phyloP scores from a whole-genome alignment of 2,888 invertebrate species.

The Pomacea canaliculata region DNA sequence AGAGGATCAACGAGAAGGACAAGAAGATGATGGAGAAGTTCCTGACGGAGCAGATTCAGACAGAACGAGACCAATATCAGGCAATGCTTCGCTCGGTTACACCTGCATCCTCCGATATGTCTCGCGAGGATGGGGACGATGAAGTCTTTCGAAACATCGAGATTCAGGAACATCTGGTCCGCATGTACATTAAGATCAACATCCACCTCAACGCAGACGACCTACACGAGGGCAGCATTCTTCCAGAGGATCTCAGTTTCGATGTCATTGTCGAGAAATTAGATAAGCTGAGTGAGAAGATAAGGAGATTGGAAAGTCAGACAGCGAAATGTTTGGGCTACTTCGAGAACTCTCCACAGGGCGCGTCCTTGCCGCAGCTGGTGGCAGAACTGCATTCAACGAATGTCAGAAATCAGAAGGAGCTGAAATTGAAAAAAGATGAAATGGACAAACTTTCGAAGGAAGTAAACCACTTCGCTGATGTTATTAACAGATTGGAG shows the following conservation, averaged over 20 bases:
- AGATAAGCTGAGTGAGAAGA: slow-evolving; percentile 15
- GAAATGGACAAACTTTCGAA: slow-evolving; percentile 20
- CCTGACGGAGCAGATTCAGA: slow-evolving; percentile 30
- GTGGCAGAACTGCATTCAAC: slow-evolving; percentile 9
- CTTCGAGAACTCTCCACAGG: slow-evolving; percentile 16
- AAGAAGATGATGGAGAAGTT: slow-evolving; percentile 49
- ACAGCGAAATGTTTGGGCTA: slow-evolving; percentile 7
- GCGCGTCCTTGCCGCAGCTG: slow-evolving; percentile 20
- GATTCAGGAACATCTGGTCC: slow-evolving; percentile 28
- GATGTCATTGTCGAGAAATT: slow-evolving; percentile 27
- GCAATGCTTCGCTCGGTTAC: slow-evolving; percentile 12
- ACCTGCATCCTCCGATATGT: slow-evolving; percentile 4
- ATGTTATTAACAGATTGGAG: slow-evolving; percentile 47
- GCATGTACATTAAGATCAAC: slow-evolving; percentile 32
- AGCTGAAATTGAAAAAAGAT: slow-evolving; percentile 13
- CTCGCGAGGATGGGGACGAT: slow-evolving; percentile 1
- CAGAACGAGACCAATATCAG: slow-evolving; percentile 28
- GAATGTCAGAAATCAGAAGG: slow-evolving; percentile 1
- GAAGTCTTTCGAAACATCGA: slow-evolving; percentile 15
- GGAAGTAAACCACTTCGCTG: slow-evolving; percentile 38
- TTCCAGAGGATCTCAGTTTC: slow-evolving; percentile 34
- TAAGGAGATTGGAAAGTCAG: slow-evolving; percentile 9
- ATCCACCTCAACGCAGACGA: slow-evolving; percentile 16
- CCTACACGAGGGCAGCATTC: background rate
- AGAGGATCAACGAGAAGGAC: slow-evolving; percentile 53